Percentiles rank a stretch among this genome's conserved stretches.
These are phyloP conservation scores for Drosophila ezoana DNA, from an alignment of 2,888 invertebrate genomes.

Conservation along the genomic window DNA sequence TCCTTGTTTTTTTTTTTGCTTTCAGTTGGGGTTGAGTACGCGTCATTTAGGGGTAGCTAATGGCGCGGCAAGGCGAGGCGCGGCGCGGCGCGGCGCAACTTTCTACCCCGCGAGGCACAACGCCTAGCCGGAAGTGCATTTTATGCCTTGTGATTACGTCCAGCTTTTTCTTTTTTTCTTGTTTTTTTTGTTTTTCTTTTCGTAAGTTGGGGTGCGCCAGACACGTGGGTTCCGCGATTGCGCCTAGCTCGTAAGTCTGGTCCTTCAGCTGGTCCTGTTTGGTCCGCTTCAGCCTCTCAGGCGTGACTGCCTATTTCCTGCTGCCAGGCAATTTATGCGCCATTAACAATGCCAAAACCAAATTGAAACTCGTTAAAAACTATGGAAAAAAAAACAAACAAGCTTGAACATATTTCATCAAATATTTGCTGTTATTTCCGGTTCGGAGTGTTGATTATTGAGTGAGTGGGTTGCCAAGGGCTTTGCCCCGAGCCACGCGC, in stretches of 20 bases:
- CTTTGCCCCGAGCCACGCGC: conserved; percentile 11
- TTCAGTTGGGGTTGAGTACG: conserved; percentile 9
- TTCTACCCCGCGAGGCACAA: conserved; percentile 30
- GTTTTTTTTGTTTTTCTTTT: background rate
- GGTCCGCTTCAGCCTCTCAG: conserved; percentile 70
- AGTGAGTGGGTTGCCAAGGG: conserved; percentile 48
- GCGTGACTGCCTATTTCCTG: conserved; percentile 81
- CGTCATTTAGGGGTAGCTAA: conserved; percentile 43
- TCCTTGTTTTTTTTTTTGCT: background rate
- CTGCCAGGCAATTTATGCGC: conserved; percentile 62
- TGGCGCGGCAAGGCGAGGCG: conserved; percentile 16
- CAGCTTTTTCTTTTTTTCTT: conserved; percentile 47
- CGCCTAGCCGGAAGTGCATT: conserved; percentile 72
- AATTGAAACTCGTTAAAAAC: conserved; percentile 62
- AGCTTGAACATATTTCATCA: conserved; percentile 13
- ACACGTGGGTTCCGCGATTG: conserved; percentile 55
- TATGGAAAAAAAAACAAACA: background rate
- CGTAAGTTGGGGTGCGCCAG: conserved; percentile 60
- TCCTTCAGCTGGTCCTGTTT: conserved; percentile 1
- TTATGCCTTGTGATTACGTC: conserved; percentile 69
- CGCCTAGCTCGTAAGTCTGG: background rate
- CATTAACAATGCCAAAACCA: conserved; percentile 59
- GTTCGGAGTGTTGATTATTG: conserved; percentile 41
- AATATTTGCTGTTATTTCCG: conserved; percentile 64
- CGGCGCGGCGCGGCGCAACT: conserved; percentile 32